Base-by-base conservation (phyloP, 2,797 vertebrate genomes). In the Coregonus suidteri region DNA sequence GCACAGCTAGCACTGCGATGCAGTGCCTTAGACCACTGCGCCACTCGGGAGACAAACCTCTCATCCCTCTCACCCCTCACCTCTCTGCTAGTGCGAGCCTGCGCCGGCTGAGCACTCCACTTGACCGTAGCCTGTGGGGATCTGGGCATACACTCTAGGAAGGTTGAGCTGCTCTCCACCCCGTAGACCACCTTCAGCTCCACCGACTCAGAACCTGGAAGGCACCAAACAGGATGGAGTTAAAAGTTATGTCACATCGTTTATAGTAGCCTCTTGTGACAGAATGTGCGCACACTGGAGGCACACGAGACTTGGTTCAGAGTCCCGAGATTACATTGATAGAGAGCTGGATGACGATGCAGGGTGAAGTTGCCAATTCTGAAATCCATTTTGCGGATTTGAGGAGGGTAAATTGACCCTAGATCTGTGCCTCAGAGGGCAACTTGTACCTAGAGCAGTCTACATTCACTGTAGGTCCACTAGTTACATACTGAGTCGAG, bases 151-250 rank as follows among this genome's bases (percentile, higher is more conserved):
- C 96, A 97, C 87, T 96, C 96, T 5, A 97, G 90, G 86, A 96
- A 96, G 6, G 94, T 94, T 3, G 96, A 86, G 86, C 96, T 97
- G 34, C 92, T 95, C 84, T 97, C 95, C 37, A 97, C 94, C 0
- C 93, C 96, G 1, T 94, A 97, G 68, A 95, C 81, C 41, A 83
- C 13, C 84, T 92, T 95, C 73, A 93, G 89, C 41, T 92, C 91
- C 77, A 72, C 51, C 0, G 85, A 84, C 3, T 86, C 68, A 0
- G 68, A 75, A 4, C 84, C 95, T 95, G 88, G 47, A 14, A 11
- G 3, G 7, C 15, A 15, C 69, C 20, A 59, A 6, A 54, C 14
- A 67, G 47, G 30, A 20, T n/a, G 73, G 3, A 35, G 14, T 20
- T 59, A 20, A 59, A n/a, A 20, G 56, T 11, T 20, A 7, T 9